Base-by-base conservation (phyloP, 2,888 invertebrate genomes). In the Drosophila mettleri region DNA sequence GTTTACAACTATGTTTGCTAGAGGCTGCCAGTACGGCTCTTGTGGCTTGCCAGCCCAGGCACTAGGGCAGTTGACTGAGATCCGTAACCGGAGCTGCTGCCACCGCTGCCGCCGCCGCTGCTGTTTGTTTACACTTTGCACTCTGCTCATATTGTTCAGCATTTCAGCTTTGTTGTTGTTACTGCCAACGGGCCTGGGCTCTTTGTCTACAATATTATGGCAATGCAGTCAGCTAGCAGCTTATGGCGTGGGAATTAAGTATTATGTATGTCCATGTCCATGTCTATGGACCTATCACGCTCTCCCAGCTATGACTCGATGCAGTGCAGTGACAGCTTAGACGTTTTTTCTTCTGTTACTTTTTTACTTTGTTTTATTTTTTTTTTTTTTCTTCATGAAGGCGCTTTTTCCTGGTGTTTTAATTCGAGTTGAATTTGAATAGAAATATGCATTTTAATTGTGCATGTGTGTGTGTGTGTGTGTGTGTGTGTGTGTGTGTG, bases 201-300 rank as follows among this genome's bases (percentile, higher is more conserved):
- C 43, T 66, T 48, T 72, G 57, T 67, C 55, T 57, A 54, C 51
- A 52, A 10, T 39, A 63, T 62, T 70, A 53, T 75, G 75, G 60
- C 53, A 63, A 72, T 79, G 66, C 76, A 64, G 63, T 55, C 45
- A 24, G 45, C 16, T 1, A 45, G 10, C 45, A 24, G 69, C 66
- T 75, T 66, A 73, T 71, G 58, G 75, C 80, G 48, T 48, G 48
- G 29, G 48, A 31, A 31, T 48, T 29, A 48, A 31, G 18, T 18
- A 48, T 29, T 34, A 29, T 49, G 49, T 49, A 8, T 49, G 34
- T 49, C 16, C 29, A 12, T 38, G 9, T 54, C 12, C 22, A 20
- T 38, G 10, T 20, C 36, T 16, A 12, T 39, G 63, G 41, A 61
- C 49, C 16, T 24, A 65, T 38, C 46, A 67, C 55, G 55, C 48